Evolutionary conservation across 2,113 vertebrate species (phyloP).

Genomic region (Thryonomys swinderianus): DNA sequence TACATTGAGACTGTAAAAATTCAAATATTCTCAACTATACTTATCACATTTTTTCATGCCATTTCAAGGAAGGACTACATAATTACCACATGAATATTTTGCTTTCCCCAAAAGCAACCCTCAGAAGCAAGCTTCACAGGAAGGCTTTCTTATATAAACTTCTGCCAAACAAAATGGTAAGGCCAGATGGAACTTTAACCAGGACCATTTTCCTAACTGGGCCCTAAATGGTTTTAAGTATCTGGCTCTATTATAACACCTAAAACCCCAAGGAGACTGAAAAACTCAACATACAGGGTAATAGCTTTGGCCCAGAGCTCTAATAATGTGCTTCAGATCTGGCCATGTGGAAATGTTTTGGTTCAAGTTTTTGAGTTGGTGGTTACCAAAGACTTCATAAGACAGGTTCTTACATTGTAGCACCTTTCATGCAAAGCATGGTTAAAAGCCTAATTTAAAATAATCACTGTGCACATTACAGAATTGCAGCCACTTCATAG

Average conservation of each 20-base stretch:
- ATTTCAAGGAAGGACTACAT: constrained; percentile 62
- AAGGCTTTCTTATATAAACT: constrained; percentile 35
- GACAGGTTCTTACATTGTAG: constrained; percentile 72
- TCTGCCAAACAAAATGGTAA: constrained; percentile 40
- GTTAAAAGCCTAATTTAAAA: constrained; percentile 58
- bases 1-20: constrained; percentile 9
- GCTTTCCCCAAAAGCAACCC: constrained; percentile 33
- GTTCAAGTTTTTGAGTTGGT: constrained; percentile 69
- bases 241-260: constrained; percentile 35
- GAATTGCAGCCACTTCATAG: constrained; percentile 62
- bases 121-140: constrained; percentile 50
- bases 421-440: constrained; percentile 74
- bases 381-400: constrained; percentile 76
- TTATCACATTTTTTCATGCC: constrained; percentile 44
- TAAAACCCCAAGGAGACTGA: constrained; percentile 22
- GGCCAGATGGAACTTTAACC: constrained; percentile 41
- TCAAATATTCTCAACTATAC: constrained; percentile 7
- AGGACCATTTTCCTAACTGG: constrained; percentile 12
- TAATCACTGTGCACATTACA: constrained; percentile 60
- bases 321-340: constrained; percentile 47
- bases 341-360: constrained; percentile 57
- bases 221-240: constrained; percentile 46
- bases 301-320: constrained; percentile 33
- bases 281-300: constrained; percentile 60
- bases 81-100: constrained; percentile 50